Percentiles rank a stretch among this genome's conserved stretches.
Evolutionary conservation across 2,888 invertebrate genomes (phyloP).

Genomic region (Eupithecia dodoneata): DNA sequence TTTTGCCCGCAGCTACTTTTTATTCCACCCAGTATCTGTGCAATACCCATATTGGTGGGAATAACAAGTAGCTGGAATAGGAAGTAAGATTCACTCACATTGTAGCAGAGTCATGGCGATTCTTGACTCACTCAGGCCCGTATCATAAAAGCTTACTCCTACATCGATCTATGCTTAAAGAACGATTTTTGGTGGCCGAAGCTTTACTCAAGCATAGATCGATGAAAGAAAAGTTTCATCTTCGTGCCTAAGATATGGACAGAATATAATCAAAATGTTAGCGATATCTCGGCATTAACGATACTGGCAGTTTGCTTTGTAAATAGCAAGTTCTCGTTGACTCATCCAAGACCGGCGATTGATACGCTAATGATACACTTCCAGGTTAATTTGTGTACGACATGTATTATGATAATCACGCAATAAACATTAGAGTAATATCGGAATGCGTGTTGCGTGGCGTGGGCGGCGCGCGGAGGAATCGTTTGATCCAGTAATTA

Average conservation of each 20-base stretch:
- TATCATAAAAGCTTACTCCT: no score
- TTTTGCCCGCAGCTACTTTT: not conserved
- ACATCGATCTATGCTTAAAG: no score
- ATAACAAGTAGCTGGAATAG: no score
- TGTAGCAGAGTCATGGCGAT: not conserved
- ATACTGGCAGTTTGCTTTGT: not conserved
- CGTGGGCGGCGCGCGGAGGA: not conserved
- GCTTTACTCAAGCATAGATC: no score
- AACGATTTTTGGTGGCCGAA: no score
- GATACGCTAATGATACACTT: not conserved
- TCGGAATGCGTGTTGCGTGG: not conserved
- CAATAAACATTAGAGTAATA: not conserved
- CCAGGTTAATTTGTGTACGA: not conserved
- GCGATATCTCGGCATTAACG: no score
- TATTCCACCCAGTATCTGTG: no score
- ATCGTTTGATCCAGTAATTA: conserved; percentile 37
- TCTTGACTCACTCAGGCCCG: not conserved
- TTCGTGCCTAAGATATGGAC: no score
- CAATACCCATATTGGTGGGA: not conserved
- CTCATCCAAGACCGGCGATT: not conserved
- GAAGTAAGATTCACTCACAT: not conserved
- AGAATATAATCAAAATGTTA: no score
- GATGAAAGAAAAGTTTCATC: no score
- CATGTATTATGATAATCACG: conserved; percentile 2
- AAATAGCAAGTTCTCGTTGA: not conserved